Evolutionary conservation across 1,140 invertebrate genomes (phyloP).

Genomic region (Lamellibrachia luymesi): DNA sequence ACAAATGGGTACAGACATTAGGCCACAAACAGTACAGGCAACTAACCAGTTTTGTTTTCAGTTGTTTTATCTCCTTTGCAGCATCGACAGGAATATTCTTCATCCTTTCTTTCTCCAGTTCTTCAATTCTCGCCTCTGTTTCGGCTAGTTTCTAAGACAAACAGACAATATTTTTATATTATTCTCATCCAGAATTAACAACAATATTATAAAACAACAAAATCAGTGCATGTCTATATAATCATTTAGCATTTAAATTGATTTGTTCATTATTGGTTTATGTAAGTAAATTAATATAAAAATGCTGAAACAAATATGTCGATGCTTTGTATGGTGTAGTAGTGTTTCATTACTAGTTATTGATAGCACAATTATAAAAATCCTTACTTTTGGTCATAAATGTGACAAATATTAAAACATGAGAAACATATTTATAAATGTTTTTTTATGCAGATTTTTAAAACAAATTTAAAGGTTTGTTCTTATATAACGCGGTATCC

Average conservation of each 20-base stretch:
- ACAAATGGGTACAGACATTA: not conserved
- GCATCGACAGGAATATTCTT: conserved; percentile 48
- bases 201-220: not conserved
- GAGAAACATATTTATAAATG: not conserved
- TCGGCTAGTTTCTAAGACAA: conserved; percentile 36
- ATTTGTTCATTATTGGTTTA: not conserved
- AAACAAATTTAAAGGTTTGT: too few relatives aligned
- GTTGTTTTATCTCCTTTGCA: conserved; percentile 46
- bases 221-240: too few relatives aligned
- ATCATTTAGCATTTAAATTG: not conserved
- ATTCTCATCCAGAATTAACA: not conserved
- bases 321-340: not conserved
- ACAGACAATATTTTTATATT: not conserved
- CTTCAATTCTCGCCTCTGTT: conserved; percentile 37
- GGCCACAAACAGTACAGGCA: not conserved
- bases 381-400: too few relatives aligned
- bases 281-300: not conserved
- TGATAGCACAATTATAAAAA: too few relatives aligned
- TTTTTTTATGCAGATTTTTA: too few relatives aligned
- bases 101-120: conserved; percentile 44
- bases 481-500: too few relatives aligned
- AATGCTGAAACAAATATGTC: not conserved
- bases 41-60: conserved; percentile 47
- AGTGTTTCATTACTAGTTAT: not conserved
- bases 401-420: too few relatives aligned